Conservation (phyloP, 2,113 vertebrate species). For the Perognathus longimembris region DNA sequence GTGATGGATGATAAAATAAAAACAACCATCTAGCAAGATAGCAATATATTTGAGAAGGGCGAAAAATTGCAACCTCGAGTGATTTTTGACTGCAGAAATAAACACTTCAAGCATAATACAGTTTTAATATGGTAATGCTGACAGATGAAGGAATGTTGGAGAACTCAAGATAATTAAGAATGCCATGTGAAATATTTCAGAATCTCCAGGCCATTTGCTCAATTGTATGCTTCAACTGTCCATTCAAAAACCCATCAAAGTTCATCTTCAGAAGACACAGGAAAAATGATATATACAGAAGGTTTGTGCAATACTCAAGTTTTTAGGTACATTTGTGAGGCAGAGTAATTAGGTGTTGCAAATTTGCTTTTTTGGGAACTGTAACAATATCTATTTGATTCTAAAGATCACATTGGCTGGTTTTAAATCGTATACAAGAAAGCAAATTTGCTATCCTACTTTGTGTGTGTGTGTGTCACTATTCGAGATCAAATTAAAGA, state of each 20-base stretch:
- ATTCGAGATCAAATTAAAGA: no score
- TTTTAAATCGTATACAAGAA: slow-evolving; percentile 52
- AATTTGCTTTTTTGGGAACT: not conserved
- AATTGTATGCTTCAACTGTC: not conserved
- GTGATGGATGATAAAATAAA: slow-evolving; percentile 53
- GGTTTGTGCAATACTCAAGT: not conserved
- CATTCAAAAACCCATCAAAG: slow-evolving; percentile 57
- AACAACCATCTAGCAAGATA: slow-evolving; percentile 24
- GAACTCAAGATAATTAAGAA: slow-evolving; percentile 61
- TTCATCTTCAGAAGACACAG: slow-evolving; percentile 20
- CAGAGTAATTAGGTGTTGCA: not conserved
- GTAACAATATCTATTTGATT: not conserved
- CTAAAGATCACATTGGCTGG: not conserved
- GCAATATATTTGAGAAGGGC: slow-evolving; percentile 32
- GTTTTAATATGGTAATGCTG: slow-evolving; percentile 76
- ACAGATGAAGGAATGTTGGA: slow-evolving; percentile 71
- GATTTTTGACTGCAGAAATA: slow-evolving; percentile 58
- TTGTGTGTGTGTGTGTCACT: no score
- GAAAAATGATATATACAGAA: not conserved
- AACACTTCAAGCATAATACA: slow-evolving; percentile 58
- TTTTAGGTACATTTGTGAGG: not conserved
- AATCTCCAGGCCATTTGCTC: slow-evolving; percentile 15
- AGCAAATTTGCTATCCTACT: slow-evolving; percentile 17
- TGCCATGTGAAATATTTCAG: no score
- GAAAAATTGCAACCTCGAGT: slow-evolving; percentile 45